Base-by-base conservation (phyloP, 2,888 invertebrate species). In the Andrena hattorfiana region DNA sequence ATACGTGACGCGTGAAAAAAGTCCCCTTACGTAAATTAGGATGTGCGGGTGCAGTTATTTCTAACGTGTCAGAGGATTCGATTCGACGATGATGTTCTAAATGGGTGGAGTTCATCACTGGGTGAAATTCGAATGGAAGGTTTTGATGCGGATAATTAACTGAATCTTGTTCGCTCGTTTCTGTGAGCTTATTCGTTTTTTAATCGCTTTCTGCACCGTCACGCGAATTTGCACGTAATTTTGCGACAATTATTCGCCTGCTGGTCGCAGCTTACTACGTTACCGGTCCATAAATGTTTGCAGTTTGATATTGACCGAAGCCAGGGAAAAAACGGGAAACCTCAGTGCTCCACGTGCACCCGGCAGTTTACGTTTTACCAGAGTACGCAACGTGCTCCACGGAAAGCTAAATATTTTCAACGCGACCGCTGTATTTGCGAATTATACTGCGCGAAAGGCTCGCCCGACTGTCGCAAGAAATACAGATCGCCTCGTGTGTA, bases 231-330 rank as follows among this genome's bases (percentile, higher is more conserved):
- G 5, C 20, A 8, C 3, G 60, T 30, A 30, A 35, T 77, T 42
- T 78, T 51, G 32, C 77, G 30, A 62, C 62, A n/a, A 63, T 62
- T 75, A 42, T 62, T 54, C 70, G 20, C n/a, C 13, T 35, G 20
- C 32, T 23, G n/a, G 30, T 42, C 59, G 13, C 42, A 28, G 28
- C 13, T 42, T 23, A 28, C 48, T 10, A 20, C 23, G 23, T 8
- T 48, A 49, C 28, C n/a, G 42, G 6, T 60, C 42, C 67, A 74
- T 60, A 30, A 60, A n/a, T 35, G 30, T 26, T 48, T 16, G 32
- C 54, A 32, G 16, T 48, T 48, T 32, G 13, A 56, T 26, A 54
- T 63, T 35, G 16, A 2, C 54, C 1, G 23, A n/a, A 42, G 48
- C 51, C 13, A 8, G 20, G 42, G 7, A 6, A 51, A 51, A 56